Evolutionary conservation across 2,797 vertebrate species (phyloP).

Genomic region (Malacoctenus gilli): DNA sequence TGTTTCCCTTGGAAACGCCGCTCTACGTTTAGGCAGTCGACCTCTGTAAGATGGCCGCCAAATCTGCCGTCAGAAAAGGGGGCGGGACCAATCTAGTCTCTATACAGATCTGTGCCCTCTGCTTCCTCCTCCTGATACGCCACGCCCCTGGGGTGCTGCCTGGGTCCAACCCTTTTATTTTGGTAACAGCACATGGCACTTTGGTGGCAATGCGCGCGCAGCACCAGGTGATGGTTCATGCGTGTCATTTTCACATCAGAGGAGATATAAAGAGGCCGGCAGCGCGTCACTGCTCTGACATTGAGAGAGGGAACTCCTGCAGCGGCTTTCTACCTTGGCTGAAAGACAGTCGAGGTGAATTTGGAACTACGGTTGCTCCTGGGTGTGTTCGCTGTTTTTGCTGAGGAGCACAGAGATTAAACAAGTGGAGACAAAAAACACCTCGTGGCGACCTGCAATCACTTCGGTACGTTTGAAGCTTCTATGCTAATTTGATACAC

Average conservation of each 20-base stretch:
- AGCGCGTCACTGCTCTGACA: not conserved
- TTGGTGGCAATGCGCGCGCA: constrained; percentile 39
- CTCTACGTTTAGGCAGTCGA: no score
- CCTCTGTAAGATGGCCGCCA: no score
- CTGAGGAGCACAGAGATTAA: constrained; percentile 5
- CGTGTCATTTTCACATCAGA: constrained; percentile 17
- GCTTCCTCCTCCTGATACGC: constrained; percentile 25
- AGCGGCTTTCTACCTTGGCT: constrained; percentile 6
- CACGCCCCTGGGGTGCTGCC: constrained; percentile 62
- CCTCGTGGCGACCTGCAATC: constrained; percentile 17
- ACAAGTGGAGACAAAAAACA: constrained; percentile 58
- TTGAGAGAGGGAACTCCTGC: not conserved
- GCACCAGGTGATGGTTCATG: constrained; percentile 55
- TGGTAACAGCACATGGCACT: constrained; percentile 78
- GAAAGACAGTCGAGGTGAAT: constrained; percentile 1
- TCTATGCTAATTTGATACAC: no score
- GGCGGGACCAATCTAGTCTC: no score
- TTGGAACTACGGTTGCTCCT: constrained; percentile 9
- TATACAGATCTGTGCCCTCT: no score
- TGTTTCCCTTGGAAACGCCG: no score
- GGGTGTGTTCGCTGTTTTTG: not conserved
- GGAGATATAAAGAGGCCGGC: not conserved
- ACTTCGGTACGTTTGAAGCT: constrained; percentile 46
- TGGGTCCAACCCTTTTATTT: constrained; percentile 73
- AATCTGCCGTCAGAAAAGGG: no score